Conservation (phyloP, 2,113 vertebrate species). For the Heliornis fulica region DNA sequence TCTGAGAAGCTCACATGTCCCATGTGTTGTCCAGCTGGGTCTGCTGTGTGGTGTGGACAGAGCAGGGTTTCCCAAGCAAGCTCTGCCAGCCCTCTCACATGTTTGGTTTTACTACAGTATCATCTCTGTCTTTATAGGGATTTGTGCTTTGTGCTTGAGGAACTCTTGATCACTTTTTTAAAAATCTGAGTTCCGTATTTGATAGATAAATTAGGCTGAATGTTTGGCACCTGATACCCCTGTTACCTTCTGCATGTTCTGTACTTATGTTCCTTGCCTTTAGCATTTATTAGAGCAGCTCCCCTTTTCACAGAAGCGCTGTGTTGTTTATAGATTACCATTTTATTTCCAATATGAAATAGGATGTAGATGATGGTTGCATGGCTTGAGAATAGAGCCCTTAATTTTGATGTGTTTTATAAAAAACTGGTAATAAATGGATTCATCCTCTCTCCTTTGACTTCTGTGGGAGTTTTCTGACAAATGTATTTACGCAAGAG, state of each 20-base stretch:
- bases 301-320: background rate
- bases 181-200: background rate
- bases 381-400: conserved; percentile 37
- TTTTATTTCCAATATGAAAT: conserved; percentile 35
- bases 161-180: background rate
- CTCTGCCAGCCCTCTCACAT: background rate
- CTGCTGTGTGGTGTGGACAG: background rate
- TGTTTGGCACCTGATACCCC: background rate
- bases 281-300: background rate
- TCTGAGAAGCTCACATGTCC: background rate
- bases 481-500: background rate
- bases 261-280: background rate
- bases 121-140: background rate
- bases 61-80: background rate
- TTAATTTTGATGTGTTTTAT: conserved; percentile 46
- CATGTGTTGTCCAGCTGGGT: background rate
- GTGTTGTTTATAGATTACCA: background rate
- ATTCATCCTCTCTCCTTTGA: background rate
- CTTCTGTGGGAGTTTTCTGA: background rate
- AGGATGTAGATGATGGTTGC: background rate
- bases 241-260: background rate
- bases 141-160: background rate
- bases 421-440: conserved; percentile 51
- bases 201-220: background rate
- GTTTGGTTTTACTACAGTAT: too few species aligned